Evolutionary conservation across 2,113 vertebrate species (phyloP).

Genomic region (Phylloscopus whistleri): DNA sequence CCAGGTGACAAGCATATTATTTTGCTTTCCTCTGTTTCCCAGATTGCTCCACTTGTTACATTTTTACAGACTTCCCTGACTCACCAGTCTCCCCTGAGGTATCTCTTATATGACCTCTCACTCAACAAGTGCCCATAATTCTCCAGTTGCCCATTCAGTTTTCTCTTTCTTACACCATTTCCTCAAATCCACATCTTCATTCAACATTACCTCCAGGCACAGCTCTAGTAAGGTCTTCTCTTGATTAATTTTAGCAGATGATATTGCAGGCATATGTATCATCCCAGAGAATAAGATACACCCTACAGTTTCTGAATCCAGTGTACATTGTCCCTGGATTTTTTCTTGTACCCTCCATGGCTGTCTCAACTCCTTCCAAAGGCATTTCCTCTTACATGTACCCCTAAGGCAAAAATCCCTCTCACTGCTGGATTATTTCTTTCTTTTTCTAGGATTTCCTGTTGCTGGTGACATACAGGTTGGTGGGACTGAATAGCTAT

Average conservation of each 20-base stretch:
- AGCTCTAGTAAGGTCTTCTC: not conserved
- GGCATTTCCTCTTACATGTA: not conserved
- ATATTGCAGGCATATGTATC: not conserved
- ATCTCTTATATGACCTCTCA: not conserved
- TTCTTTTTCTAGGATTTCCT: not conserved
- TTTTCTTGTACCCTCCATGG: not conserved
- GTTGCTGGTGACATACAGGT: not conserved
- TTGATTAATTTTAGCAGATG: not conserved
- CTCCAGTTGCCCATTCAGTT: not conserved
- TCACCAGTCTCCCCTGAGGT: not conserved
- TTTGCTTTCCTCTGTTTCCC: not conserved
- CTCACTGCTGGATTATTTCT: not conserved
- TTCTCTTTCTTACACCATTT: not conserved
- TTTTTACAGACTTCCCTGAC: slow-evolving; percentile 2
- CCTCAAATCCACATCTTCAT: not conserved
- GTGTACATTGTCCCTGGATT: not conserved
- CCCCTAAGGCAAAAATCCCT: not conserved
- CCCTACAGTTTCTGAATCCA: not conserved
- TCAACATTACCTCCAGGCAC: not conserved
- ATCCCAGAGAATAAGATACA: not conserved
- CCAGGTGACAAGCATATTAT: not conserved
- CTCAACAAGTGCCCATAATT: not conserved
- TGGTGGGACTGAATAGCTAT: not conserved
- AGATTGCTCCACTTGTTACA: not conserved
- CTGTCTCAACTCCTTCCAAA: not conserved